Conservation (phyloP, 2,113 vertebrate species). For the Oenanthe melanoleuca region DNA sequence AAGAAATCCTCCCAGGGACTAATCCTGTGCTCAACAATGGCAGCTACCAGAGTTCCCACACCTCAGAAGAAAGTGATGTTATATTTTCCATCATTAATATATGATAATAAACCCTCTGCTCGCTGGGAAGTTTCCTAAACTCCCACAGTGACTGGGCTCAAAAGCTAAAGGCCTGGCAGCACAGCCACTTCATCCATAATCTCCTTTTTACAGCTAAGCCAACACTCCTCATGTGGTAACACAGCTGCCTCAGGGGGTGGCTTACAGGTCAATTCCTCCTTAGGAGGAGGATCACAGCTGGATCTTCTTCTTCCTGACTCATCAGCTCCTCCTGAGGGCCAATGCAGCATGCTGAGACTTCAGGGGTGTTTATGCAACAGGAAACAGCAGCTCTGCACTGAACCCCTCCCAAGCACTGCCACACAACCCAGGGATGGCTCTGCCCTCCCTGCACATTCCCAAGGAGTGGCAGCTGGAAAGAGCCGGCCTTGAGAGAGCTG, state of each 20-base stretch:
- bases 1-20: neutral
- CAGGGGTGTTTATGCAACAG: rapidly evolving
- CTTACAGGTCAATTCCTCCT: neutral
- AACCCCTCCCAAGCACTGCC: rapidly evolving
- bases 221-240: rapidly evolving
- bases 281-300: neutral
- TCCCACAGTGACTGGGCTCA: neutral
- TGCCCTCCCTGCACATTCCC: neutral
- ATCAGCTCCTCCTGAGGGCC: neutral
- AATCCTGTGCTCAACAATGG: neutral
- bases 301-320: neutral
- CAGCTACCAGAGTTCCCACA: neutral
- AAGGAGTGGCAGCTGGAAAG: neutral
- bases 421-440: rapidly evolving
- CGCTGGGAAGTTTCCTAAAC: neutral
- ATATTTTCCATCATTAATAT: neutral
- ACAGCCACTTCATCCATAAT: neutral
- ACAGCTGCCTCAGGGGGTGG: neutral
- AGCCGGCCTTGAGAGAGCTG: neutral
- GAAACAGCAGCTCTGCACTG: neutral
- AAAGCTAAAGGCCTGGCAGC: neutral
- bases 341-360: rapidly evolving
- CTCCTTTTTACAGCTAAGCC: neutral
- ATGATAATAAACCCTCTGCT: neutral
- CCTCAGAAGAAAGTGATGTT: neutral